Base-by-base conservation (phyloP, 2,888 invertebrate species). In the Lamellibrachia columna region DNA sequence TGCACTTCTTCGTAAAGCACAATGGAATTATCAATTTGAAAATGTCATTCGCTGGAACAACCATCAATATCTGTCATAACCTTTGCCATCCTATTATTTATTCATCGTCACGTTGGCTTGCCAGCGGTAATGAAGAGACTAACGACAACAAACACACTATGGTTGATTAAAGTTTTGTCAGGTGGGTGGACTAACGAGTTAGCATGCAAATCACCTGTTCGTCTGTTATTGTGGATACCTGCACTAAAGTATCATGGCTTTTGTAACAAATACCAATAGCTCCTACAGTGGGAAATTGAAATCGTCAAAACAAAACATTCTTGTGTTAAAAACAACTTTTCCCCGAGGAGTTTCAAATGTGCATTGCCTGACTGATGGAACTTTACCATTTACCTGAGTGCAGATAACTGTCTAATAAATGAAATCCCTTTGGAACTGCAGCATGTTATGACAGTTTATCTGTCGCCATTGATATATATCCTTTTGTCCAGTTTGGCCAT, bases 21-120 rank as follows among this genome's bases (percentile, higher is more conserved):
- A 75, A 75, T 6, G 75, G 22, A 75, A 75, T 6, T 75, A 75
- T 11, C 75, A 15, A 75, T 75, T 75, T 75, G n/a, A 75, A 75
- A 75, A 75, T 15, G 75, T 75, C 75, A 75, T n/a, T 75, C 75
- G n/a, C n/a, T 75, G n/a, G n/a, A 75, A 75, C 75, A 75, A 75
- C 75, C 75, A 75, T 75, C n/a, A 75, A 75, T 15, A 75, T 22
- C 15, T 75, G 22, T 75, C 22, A 22, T 75, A n/a, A 22, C 75
- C 75, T 75, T 75, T 75, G 75, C 75, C 6, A 6, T 6, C 1
- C n/a, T 75, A 75, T 75, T 75, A 75, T 22, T 75, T 75, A 75
- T 75, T 75, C 75, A 75, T n/a, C 75, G 22, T 22, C 75, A 6
- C n/a, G 75, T 22, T 22, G 22, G 15, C 22, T n/a, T 22, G 22